A percentile compares a stretch with the other conserved stretches of the same genome.
Evolutionary conservation across 2,113 vertebrate genomes (phyloP).

Genomic region (Neodon shergylaensis): DNA sequence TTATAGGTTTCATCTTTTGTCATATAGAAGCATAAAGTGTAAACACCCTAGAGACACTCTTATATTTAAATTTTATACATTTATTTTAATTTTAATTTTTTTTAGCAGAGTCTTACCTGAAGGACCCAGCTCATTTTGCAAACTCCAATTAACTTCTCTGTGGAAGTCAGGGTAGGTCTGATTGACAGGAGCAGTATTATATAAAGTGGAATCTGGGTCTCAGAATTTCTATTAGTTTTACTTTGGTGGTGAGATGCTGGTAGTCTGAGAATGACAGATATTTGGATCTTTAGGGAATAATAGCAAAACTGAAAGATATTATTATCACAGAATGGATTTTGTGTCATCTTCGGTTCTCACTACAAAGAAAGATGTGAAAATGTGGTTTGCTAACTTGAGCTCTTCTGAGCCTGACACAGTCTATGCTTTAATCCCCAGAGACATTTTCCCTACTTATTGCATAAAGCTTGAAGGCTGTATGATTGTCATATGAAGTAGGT

Average conservation of each 20-base stretch:
- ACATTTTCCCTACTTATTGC: not conserved
- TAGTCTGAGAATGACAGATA: slow-evolving; percentile 65
- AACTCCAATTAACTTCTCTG: not conserved
- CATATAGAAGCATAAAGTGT: not conserved
- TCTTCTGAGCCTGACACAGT: not conserved
- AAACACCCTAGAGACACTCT: not conserved
- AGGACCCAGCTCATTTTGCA: slow-evolving; percentile 41
- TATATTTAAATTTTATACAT: not conserved
- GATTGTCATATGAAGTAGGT: slow-evolving; percentile 21
- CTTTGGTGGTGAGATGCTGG: slow-evolving; percentile 55
- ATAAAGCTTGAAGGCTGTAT: slow-evolving; percentile 17
- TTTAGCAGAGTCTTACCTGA: not conserved
- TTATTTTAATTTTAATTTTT: not conserved
- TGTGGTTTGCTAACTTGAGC: slow-evolving; percentile 49
- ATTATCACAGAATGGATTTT: slow-evolving; percentile 70
- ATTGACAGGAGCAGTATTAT: slow-evolving; percentile 22
- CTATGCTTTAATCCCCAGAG: slow-evolving; percentile 38
- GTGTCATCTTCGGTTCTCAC: slow-evolving; percentile 65
- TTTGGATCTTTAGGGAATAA: slow-evolving; percentile 64
- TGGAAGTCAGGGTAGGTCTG: not conserved
- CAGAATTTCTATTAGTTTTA: slow-evolving; percentile 51
- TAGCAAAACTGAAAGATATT: slow-evolving; percentile 63
- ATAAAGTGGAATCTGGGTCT: slow-evolving; percentile 55
- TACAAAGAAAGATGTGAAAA: slow-evolving; percentile 69
- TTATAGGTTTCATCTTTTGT: not conserved